Evolutionary conservation across 2,113 vertebrate genomes (phyloP).

Genomic region (Tinamus guttatus): DNA sequence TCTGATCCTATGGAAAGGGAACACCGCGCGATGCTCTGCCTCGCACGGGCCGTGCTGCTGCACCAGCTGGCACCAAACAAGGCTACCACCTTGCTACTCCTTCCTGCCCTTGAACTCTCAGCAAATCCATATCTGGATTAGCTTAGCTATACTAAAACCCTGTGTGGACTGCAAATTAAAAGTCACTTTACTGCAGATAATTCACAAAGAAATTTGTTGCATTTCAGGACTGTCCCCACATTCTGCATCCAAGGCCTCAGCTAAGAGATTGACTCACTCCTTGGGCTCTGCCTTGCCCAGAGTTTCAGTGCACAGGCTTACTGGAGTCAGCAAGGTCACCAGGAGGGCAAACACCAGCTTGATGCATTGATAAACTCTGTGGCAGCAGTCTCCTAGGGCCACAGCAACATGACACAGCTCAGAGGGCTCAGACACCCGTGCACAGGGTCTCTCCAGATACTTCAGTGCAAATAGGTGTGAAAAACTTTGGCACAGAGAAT

Average conservation of each 20-base stretch:
- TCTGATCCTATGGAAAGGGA: accelerated
- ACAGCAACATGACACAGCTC: background rate
- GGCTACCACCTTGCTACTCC: conserved; percentile 11
- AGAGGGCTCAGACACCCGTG: background rate
- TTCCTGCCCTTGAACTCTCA: conserved; percentile 38
- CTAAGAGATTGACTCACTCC: background rate
- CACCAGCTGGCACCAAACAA: background rate
- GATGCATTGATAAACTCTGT: background rate
- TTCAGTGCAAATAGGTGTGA: background rate
- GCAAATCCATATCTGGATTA: conserved; percentile 54
- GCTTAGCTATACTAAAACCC: background rate
- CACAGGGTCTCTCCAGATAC: background rate
- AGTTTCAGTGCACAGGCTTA: accelerated
- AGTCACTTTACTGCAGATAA: conserved; percentile 25
- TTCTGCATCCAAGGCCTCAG: background rate
- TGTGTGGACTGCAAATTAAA: background rate
- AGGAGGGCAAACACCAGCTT: background rate
- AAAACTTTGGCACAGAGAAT: background rate
- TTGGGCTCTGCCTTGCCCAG: background rate
- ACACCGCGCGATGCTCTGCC: background rate
- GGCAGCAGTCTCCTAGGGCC: background rate
- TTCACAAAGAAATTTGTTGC: background rate
- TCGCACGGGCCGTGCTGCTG: background rate
- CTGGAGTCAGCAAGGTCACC: background rate
- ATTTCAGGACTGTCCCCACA: background rate